These are phyloP conservation scores for Tethea ocularis DNA, from an alignment of 2,888 invertebrate genomes.

Conservation along the genomic window DNA sequence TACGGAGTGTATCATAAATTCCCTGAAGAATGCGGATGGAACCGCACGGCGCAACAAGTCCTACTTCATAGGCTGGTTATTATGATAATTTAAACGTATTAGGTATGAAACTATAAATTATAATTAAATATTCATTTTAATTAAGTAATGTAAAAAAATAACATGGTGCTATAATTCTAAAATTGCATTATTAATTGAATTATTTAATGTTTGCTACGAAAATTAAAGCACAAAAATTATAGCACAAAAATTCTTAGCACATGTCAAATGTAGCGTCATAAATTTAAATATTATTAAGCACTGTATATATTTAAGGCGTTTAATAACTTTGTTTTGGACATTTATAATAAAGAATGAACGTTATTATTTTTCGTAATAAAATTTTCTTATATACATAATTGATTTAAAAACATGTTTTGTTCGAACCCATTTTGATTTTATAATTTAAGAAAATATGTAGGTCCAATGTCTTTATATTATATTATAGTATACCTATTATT, in stretches of 20 bases:
- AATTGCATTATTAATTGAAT: neutral
- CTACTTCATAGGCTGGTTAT: neutral
- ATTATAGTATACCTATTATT: too few species aligned
- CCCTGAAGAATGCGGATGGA: neutral
- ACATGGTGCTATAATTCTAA: neutral
- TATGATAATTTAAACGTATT: neutral
- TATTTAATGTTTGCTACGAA: neutral
- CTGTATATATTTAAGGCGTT: neutral
- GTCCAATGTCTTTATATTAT: too few species aligned
- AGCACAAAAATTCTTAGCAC: neutral
- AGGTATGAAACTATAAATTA: neutral
- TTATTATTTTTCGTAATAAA: neutral
- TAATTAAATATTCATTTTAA: conserved; percentile 1
- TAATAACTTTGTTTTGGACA: neutral
- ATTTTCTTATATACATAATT: neutral
- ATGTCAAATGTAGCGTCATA: neutral
- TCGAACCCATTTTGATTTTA: neutral
- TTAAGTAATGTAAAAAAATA: neutral
- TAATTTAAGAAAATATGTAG: neutral
- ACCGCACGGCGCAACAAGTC: neutral
- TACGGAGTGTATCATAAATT: neutral
- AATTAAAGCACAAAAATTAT: neutral
- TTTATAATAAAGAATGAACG: neutral
- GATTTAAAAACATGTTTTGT: neutral
- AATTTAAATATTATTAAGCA: neutral